These are phyloP conservation scores for Myrmophylax atrothorax DNA, from an alignment of 2,113 vertebrate species.

Conservation along the genomic window DNA sequence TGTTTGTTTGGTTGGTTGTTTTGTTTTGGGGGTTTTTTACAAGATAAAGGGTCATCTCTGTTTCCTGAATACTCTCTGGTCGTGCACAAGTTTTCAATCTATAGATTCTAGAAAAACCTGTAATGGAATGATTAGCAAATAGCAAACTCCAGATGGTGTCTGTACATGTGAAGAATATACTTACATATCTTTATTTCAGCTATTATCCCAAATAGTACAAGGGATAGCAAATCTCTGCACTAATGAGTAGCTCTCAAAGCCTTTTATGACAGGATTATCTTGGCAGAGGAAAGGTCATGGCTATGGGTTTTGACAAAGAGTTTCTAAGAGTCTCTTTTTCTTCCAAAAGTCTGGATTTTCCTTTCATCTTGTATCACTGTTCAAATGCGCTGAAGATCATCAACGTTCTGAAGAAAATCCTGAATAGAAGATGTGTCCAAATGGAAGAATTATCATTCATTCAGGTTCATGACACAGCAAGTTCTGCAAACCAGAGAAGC, in stretches of 20 bases:
- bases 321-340: background rate
- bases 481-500: background rate
- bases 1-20: too few relatives aligned
- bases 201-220: background rate
- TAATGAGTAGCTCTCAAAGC: background rate
- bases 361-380: background rate
- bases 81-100: background rate
- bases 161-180: background rate
- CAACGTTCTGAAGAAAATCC: background rate
- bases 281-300: constrained; percentile 12
- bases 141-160: background rate
- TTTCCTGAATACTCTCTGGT: background rate
- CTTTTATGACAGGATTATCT: background rate
- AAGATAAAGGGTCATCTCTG: background rate
- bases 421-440: background rate
- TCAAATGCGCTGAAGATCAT: background rate
- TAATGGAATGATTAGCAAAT: background rate
- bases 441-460: background rate
- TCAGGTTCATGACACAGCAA: constrained; percentile 8
- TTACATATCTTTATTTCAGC: background rate
- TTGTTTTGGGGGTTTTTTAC: too few relatives aligned
- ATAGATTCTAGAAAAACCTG: background rate
- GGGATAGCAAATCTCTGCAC: background rate
- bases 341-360: background rate
- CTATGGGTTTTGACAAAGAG: background rate